phyloP scores from a whole-genome alignment of 2,113 vertebrate species.

The Parus major region DNA sequence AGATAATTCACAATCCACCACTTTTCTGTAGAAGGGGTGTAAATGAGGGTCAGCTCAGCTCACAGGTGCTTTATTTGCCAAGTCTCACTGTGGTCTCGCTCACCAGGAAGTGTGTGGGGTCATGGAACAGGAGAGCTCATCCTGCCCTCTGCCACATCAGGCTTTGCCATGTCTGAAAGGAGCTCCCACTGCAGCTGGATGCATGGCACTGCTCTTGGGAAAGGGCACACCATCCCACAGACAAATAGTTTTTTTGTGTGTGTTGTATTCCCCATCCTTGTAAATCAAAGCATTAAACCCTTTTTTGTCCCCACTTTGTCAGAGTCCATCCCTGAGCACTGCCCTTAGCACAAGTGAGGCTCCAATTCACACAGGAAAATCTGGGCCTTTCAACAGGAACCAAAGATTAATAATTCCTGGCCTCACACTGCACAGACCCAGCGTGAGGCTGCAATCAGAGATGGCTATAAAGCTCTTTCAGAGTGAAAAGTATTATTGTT shows the following conservation, averaged over 20 bases:
- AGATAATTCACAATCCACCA: not conserved
- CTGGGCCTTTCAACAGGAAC: not conserved
- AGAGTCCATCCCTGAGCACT: not conserved
- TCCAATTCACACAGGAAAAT: not conserved
- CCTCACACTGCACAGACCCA: not conserved
- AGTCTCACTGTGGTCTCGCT: not conserved
- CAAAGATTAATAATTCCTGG: conserved; percentile 1
- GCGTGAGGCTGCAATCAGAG: conserved; percentile 2
- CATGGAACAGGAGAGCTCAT: not conserved
- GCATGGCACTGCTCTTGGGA: not conserved
- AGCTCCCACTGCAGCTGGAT: not conserved
- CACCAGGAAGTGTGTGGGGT: accelerated
- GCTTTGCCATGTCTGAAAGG: not conserved
- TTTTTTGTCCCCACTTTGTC: not conserved
- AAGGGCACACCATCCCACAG: not conserved
- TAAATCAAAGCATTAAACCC: not conserved
- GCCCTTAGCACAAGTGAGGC: not conserved
- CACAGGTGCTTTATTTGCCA: not conserved
- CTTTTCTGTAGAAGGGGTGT: not conserved
- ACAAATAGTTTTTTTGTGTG: not conserved
- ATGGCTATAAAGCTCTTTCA: not conserved
- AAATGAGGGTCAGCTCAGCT: not conserved
- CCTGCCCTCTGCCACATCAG: not conserved
- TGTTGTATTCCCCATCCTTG: not conserved
- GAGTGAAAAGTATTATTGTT: conserved; percentile 12